phyloP scores from a whole-genome alignment of 1,140 invertebrate genomes.

The Marisa cornuarietis region DNA sequence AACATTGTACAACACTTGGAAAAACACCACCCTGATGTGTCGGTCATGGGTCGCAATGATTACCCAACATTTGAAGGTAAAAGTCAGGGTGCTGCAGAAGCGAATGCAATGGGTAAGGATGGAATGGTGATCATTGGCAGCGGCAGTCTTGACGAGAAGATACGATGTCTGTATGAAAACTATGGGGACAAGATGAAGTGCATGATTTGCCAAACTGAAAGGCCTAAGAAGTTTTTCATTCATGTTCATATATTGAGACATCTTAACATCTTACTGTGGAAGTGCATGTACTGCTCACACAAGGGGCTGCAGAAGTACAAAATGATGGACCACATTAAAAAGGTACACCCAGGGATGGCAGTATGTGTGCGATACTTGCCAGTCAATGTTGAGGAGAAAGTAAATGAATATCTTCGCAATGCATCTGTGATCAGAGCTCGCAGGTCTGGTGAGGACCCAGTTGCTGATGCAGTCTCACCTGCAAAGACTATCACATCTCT shows the following conservation, averaged over 20 bases:
- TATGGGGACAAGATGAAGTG: conserved; percentile 36
- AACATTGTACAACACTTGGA: conserved; percentile 37
- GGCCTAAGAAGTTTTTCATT: conserved; percentile 41
- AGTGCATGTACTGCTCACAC: conserved; percentile 37
- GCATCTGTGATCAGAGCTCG: conserved; percentile 13
- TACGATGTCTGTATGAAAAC: conserved; percentile 37
- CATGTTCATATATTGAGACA: conserved; percentile 41
- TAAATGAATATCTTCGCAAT: conserved; percentile 30
- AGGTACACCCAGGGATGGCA: conserved; percentile 29
- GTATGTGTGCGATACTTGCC: conserved; percentile 32
- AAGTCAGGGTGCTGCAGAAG: conserved; percentile 9
- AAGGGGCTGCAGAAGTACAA: conserved; percentile 40
- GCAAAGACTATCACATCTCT: too few relatives aligned
- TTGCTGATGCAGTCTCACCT: too few relatives aligned
- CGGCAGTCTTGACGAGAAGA: conserved; percentile 37
- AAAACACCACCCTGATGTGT: conserved; percentile 34
- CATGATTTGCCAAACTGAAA: conserved; percentile 35
- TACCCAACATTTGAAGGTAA: conserved; percentile 27
- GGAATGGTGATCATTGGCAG: conserved; percentile 34
- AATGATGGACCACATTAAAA: conserved; percentile 41
- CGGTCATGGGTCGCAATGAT: conserved; percentile 37
- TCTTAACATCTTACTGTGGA: conserved; percentile 38
- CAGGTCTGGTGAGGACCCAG: conserved; percentile 2
- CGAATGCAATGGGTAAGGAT: conserved; percentile 18
- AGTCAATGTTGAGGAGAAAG: conserved; percentile 34